Base-by-base conservation (phyloP, 2,888 invertebrate species). In the Listrodromus nycthemerus region DNA sequence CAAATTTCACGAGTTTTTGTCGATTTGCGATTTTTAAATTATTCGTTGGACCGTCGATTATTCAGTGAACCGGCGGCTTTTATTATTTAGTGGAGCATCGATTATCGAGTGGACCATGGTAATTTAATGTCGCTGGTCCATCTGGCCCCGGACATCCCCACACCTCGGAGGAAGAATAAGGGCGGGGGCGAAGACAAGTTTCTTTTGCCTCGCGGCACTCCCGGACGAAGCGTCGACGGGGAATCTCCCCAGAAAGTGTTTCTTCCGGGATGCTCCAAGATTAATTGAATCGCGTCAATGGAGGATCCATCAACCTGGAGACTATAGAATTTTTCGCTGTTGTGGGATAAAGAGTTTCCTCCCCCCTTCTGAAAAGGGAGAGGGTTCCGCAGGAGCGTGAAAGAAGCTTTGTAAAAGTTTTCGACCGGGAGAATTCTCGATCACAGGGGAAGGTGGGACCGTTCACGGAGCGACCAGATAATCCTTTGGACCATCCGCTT, bases 241-340 rank as follows among this genome's bases (percentile, higher is more conserved):
- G 16, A 16, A 27, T 76, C 76, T 5, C 67, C 55, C 30, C 55
- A 52, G 79, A 82, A 78, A 69, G 70, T 66, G 83, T 83, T 80
- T 76, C 79, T 76, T 58, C 50, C 27, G 13, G 41, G 19, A 63
- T 41, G 24, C 66, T 75, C 37, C 48, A 65, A 83, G 83, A 83
- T 83, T 83, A 83, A 83, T 83, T 71, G 75, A 80, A 41, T 63
- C 19, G 61, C 75, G 30, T 71, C 69, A 52, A 75, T 75, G 69
- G 74, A 78, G 75, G 37, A 79, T 65, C 55, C 33, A 78, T 78
- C n/a, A 41, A 58, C 41, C 21, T 3, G 27, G 58, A 27, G 30
- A 30, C 58, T 2, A 30, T 27, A 27, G 27, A 5, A 61, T n/a
- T 61, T 63, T 48, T 63, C 70, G 41, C 65, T 55, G 55, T 10